Evolutionary conservation across 1,140 invertebrate species (phyloP).

Genomic region (Cydia strobilella): DNA sequence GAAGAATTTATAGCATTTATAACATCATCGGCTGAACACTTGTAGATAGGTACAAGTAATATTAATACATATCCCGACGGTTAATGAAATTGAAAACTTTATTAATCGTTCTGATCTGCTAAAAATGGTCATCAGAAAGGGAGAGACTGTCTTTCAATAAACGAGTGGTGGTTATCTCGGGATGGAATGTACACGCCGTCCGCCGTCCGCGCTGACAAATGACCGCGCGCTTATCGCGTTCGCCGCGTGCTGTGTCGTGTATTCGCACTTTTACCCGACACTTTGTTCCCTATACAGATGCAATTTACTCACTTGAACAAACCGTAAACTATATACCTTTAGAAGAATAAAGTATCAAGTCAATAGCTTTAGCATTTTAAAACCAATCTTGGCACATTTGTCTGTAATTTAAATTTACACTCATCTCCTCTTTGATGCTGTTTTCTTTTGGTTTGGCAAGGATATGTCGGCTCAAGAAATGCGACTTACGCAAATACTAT

Average conservation of each 20-base stretch:
- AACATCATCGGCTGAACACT: background rate
- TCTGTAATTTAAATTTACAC: background rate
- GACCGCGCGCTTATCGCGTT: conserved; percentile 65
- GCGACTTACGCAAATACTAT: conserved; percentile 16
- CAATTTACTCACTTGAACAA: conserved; percentile 18
- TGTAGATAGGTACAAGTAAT: conserved; percentile 3
- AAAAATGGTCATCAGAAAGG: conserved; percentile 45
- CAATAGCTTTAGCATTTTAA: background rate
- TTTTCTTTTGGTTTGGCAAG: background rate
- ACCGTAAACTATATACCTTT: background rate
- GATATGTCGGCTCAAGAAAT: background rate
- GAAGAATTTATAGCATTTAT: conserved; percentile 8
- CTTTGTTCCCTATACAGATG: conserved; percentile 30
- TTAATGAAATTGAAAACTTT: conserved; percentile 19
- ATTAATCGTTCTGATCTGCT: conserved; percentile 11
- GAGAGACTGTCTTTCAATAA: conserved; percentile 59
- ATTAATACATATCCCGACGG: background rate
- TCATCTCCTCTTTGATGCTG: background rate
- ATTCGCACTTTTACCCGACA: conserved; percentile 48
- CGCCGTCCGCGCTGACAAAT: conserved; percentile 70
- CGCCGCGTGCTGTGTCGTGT: conserved; percentile 34
- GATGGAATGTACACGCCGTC: conserved; percentile 71
- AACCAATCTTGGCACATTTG: background rate
- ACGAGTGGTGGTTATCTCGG: conserved; percentile 65
- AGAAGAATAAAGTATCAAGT: conserved; percentile 1